These are phyloP conservation scores for Dynastes maya DNA, from an alignment of 2,888 invertebrate species.

Conservation along the genomic window DNA sequence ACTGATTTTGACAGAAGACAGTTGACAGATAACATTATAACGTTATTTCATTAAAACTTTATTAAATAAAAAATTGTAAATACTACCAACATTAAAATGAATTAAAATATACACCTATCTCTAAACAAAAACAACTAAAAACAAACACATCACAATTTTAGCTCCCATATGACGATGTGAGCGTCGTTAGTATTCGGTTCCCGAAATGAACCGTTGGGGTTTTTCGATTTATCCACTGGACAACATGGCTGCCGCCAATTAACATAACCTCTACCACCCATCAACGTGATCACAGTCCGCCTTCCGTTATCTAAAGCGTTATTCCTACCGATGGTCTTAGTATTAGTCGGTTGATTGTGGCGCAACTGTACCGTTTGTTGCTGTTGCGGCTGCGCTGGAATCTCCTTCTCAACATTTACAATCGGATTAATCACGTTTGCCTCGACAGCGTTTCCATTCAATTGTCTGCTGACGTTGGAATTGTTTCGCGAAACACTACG, in stretches of 20 bases:
- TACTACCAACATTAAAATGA: conserved; percentile 18
- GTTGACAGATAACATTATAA: no score
- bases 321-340: conserved; percentile 61
- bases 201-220: conserved; percentile 70
- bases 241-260: conserved; percentile 87
- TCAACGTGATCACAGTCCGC: conserved; percentile 87
- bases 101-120: no score
- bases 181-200: conserved; percentile 89
- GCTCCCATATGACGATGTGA: conserved; percentile 93
- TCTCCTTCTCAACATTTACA: conserved; percentile 51
- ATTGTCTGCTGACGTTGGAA: conserved; percentile 81
- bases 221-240: conserved; percentile 70
- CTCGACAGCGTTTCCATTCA: conserved; percentile 62
- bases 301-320: conserved; percentile 69
- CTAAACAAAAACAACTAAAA: not conserved
- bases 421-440: conserved; percentile 59
- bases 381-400: conserved; percentile 44
- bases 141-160: conserved; percentile 79
- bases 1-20: no score
- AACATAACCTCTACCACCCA: conserved; percentile 91
- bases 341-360: conserved; percentile 53
- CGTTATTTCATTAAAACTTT: not conserved
- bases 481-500: conserved; percentile 83
- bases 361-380: conserved; percentile 14
- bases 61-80: conserved; percentile 4